Conservation (phyloP, 30 jellyfish, hydroid and myxozoan genomes). For the Nemopilema nomurai region DNA sequence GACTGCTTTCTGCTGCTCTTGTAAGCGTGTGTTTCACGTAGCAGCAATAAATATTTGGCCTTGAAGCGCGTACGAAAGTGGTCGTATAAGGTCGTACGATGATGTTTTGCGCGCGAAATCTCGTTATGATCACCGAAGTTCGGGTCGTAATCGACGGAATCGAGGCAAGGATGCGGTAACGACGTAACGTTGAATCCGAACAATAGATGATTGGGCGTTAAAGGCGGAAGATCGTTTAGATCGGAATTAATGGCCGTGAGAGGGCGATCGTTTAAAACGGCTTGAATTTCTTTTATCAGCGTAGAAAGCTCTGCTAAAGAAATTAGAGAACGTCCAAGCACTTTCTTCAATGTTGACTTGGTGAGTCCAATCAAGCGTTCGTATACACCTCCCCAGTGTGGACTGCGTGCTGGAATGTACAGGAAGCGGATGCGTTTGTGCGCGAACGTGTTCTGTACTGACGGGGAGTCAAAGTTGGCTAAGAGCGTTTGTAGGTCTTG, state of each 20-base stretch:
- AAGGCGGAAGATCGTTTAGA: constrained; percentile 33
- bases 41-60: constrained; percentile 17
- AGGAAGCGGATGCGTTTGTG: constrained; percentile 27
- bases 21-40: constrained; percentile 18
- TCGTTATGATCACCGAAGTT: constrained; percentile 19
- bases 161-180: constrained; percentile 31
- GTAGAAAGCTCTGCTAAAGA: background rate
- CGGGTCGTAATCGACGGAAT: constrained; percentile 4
- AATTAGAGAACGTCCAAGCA: constrained; percentile 32
- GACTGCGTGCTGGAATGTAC: constrained; percentile 48
- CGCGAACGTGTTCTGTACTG: constrained; percentile 35
- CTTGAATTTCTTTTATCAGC: constrained; percentile 24
- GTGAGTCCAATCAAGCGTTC: constrained; percentile 27
- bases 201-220: constrained; percentile 33
- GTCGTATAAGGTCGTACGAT: background rate
- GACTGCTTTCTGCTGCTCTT: background rate
- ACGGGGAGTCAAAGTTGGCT: background rate
- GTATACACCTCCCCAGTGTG: constrained; percentile 42
- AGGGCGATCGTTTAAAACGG: constrained; percentile 37
- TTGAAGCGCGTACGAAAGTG: constrained; percentile 18
- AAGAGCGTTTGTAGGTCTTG: constrained; percentile 19
- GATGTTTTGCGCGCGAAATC: constrained; percentile 6
- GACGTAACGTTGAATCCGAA: constrained; percentile 25
- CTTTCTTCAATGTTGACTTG: constrained; percentile 9
- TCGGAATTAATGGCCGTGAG: constrained; percentile 15